Base-by-base conservation (phyloP, 2,797 vertebrate species). In the Pseudotriccus pelzelni region DNA sequence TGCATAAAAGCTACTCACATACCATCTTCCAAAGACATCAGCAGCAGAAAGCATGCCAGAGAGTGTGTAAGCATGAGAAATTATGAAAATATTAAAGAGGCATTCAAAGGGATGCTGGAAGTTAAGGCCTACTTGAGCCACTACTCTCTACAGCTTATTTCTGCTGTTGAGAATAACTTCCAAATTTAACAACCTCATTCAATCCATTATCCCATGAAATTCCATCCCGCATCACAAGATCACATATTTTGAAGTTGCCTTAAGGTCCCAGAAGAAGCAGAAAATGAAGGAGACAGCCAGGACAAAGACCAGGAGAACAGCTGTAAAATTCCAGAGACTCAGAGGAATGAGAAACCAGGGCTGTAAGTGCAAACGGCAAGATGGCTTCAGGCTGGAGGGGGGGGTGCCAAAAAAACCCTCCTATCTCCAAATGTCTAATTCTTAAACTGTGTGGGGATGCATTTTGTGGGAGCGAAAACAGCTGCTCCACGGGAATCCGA, bases 201-300 rank as follows among this genome's bases (percentile, higher is more conserved):
- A 83, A 76, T 83, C 75, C 68, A 77, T 95, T 95, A 73, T 66
- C 47, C 81, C 67, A 67, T 56, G 70, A 93, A 93, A 96, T 95
- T 88, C 63, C 77, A 87, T 52, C 50, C 52, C 52, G 49, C n/a
- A 10, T 55, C 87, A 74, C 53, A 90, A 50, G 28, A 25, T 36
- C 24, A 68, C 37, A 11, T 68, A 59, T 68, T 85, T 39, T 82
- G 55, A 91, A 91, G 58, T 56, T 13, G 3, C 36, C 58, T 76
- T 47, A 69, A 44, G 12, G 52, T 86, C 68, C 2, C 18, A 88
- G 59, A 94, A 89, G 67, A 93, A 67, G 74, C 80, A 94, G 74
- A 90, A 97, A 88, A 89, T 78, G 36, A 62, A 88, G 53, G 23
- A 88, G 21, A 66, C 14, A 10, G 18, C 19, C 69, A 78, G 80